These are phyloP conservation scores for Ditylenchus dipsaci DNA, from an alignment of 1,140 invertebrate species.

Conservation along the genomic window DNA sequence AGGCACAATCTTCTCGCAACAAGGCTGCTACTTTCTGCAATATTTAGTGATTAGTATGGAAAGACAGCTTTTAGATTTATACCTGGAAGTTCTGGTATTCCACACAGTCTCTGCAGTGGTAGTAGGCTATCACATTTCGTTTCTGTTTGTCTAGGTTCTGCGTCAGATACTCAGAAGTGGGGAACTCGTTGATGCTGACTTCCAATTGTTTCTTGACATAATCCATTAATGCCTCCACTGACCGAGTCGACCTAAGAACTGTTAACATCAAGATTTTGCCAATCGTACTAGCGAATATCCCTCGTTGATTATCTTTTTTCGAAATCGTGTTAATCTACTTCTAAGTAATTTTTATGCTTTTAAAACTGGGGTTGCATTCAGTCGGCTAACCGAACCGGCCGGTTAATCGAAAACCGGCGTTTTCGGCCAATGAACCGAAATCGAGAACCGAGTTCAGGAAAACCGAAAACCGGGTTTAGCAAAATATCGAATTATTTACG, in stretches of 20 bases:
- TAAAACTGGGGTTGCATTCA: no score
- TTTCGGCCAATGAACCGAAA: no score
- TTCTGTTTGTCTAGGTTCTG: constrained; percentile 43
- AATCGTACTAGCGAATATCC: background rate
- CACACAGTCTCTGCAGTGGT: constrained; percentile 40
- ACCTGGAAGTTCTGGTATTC: constrained; percentile 56
- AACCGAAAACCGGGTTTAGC: no score
- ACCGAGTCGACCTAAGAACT: constrained; percentile 44
- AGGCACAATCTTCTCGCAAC: constrained; percentile 52
- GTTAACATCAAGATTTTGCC: background rate
- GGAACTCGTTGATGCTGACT: constrained; percentile 53
- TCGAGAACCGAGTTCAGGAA: no score
- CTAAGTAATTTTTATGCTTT: no score
- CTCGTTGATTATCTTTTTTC: background rate
- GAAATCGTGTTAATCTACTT: background rate
- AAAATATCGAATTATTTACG: no score
- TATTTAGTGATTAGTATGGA: background rate
- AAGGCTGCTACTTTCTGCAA: constrained; percentile 55
- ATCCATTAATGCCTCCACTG: constrained; percentile 53
- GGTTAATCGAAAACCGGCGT: no score
- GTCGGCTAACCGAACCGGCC: no score
- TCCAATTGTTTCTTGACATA: constrained; percentile 54
- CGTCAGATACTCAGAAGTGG: constrained; percentile 36
- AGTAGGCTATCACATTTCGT: constrained; percentile 54
- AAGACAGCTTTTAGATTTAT: background rate